Base-by-base conservation (phyloP, 2,888 invertebrate species). In the Pterostichus niger region DNA sequence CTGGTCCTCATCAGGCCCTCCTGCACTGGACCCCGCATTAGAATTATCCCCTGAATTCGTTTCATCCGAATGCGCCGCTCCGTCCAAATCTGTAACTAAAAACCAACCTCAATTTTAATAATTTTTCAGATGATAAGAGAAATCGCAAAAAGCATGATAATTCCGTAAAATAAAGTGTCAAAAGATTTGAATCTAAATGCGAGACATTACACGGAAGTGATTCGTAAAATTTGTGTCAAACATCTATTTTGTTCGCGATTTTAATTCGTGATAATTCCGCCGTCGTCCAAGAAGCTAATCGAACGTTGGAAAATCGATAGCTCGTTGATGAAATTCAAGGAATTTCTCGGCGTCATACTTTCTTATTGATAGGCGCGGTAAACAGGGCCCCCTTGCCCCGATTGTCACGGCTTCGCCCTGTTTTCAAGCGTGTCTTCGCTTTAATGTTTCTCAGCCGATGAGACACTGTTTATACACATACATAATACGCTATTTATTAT, bases 41-140 rank as follows among this genome's bases (percentile, higher is more conserved):
- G 96, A 96, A 90, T 96, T 97, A 89, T 96, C 96, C 1, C 96
- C 96, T 5, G 96, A 96, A 85, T 96, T 96, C 68, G 96, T 96
- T 90, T 96, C 97, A 89, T 97, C 97, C 54, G 96, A 96, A 86
- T 93, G 91, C 91, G 92, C 91, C 76, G 94, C 92, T 10, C 93
- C 94, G 89, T 95, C 94, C 59, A 94, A 89, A 84, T 94, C 94
- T 86, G 93, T 93, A 64, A 94, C 93, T 93, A 90, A 6, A 88
- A 88, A 40, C 5, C 40, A 6, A 6, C 40, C 2, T 7, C 40
- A 40, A 40, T 40, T 40, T 40, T 40, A 84, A 85, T 84, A 82
- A 78, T 40, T 40, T 40, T 40, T 40, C 40, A 40, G 40, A 6
- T 7, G 40, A 40, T 40, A 40, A 59, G 64, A 59, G 64, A 7